Conservation (phyloP, 2,113 vertebrate species). For the Sterrhoptilus dennistouni region DNA sequence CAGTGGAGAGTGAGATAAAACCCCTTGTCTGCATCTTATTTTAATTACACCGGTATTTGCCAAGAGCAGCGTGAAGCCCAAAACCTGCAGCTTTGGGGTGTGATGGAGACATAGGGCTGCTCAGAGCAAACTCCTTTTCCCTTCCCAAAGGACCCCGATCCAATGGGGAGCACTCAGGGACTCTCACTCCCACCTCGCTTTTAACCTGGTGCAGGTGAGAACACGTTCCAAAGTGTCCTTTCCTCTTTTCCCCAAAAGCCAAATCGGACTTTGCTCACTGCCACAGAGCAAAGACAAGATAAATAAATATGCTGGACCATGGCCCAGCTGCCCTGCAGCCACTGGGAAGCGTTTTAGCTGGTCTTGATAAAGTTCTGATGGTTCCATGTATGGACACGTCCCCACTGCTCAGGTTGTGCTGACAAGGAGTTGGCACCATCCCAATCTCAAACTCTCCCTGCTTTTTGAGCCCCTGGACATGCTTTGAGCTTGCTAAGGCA, state of each 20-base stretch:
- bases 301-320: neutral
- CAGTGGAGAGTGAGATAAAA: neutral
- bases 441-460: fast-evolving
- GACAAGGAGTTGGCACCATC: neutral
- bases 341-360: neutral
- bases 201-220: neutral
- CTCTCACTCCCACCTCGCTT: fast-evolving
- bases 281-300: neutral
- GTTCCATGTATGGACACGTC: fast-evolving
- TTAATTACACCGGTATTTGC: neutral
- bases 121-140: neutral
- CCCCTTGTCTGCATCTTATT: neutral
- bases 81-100: neutral
- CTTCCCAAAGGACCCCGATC: neutral
- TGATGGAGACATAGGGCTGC: neutral
- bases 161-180: fast-evolving
- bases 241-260: neutral
- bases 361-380: neutral
- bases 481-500: neutral
- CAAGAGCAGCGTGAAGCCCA: neutral
- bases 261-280: neutral
- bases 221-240: fast-evolving
- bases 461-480: neutral
- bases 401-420: fast-evolving
- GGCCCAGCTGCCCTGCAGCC: neutral